phyloP scores from a whole-genome alignment of 2,113 vertebrate species.

The Caranx melampygus region DNA sequence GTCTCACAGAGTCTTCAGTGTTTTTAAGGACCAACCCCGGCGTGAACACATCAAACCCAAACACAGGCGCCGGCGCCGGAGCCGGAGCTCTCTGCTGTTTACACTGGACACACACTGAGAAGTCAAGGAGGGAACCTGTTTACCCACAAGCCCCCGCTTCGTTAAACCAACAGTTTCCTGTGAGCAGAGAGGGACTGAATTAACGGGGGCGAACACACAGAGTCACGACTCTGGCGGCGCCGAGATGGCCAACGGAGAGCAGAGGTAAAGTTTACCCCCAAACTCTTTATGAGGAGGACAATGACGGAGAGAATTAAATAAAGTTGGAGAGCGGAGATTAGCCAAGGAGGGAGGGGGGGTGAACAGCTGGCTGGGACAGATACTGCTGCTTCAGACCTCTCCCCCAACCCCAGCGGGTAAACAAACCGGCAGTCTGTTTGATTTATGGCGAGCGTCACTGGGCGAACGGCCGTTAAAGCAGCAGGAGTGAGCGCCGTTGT shows the following conservation, averaged over 20 bases:
- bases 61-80: not conserved
- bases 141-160: constrained; percentile 28
- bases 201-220: constrained; percentile 40
- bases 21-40: too few species aligned
- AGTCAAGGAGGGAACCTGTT: constrained; percentile 45
- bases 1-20: too few species aligned
- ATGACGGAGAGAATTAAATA: constrained; percentile 69
- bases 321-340: constrained; percentile 77
- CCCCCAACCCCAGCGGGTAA: constrained; percentile 72
- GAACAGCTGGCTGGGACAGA: constrained; percentile 82
- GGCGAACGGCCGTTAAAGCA: constrained; percentile 76
- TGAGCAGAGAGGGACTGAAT: constrained; percentile 33
- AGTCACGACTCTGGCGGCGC: constrained; percentile 34
- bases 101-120: constrained; percentile 48
- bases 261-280: constrained; percentile 63
- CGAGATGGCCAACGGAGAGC: constrained; percentile 19
- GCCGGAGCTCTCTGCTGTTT: constrained; percentile 35
- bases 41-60: not conserved
- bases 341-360: constrained; percentile 29
- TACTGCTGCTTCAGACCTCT: constrained; percentile 79
- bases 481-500: constrained; percentile 45
- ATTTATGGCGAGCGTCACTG: constrained; percentile 81
- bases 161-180: constrained; percentile 45
- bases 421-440: constrained; percentile 76
- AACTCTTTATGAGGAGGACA: constrained; percentile 74